Evolutionary conservation across 2,113 vertebrate species (phyloP).

Genomic region (Willisornis vidua): DNA sequence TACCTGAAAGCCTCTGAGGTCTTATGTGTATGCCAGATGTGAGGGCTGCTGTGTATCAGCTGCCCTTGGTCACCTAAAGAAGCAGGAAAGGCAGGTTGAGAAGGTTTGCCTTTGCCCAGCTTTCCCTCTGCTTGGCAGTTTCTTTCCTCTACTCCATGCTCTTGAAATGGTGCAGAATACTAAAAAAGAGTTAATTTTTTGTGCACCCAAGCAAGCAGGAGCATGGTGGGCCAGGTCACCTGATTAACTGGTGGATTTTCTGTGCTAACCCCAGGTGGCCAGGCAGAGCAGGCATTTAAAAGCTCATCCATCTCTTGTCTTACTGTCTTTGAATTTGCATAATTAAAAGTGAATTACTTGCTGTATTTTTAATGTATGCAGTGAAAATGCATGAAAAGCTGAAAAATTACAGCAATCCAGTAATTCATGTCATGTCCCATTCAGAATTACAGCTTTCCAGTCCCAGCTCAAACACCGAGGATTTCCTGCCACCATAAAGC

Average conservation of each 20-base stretch:
- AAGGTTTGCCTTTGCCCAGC: neutral
- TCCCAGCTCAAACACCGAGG: neutral
- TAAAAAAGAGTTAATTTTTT: neutral
- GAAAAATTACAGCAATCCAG: slow-evolving; percentile 51
- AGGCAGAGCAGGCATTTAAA: slow-evolving; percentile 32
- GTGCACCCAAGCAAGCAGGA: neutral
- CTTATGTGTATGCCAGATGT: neutral
- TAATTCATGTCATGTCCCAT: slow-evolving; percentile 66
- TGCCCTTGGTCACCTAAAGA: neutral
- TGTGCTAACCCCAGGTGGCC: neutral
- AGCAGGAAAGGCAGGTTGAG: neutral
- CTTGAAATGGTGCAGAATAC: neutral
- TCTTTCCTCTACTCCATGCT: neutral
- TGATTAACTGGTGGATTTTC: slow-evolving; percentile 18
- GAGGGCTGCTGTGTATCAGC: neutral
- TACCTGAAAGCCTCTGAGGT: neutral
- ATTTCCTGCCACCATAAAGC: slow-evolving; percentile 34
- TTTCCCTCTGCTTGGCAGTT: neutral
- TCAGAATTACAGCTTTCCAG: slow-evolving; percentile 58
- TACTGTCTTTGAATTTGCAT: slow-evolving; percentile 44
- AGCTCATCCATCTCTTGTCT: slow-evolving; percentile 54
- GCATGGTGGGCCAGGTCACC: neutral
- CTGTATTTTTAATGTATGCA: slow-evolving; percentile 45
- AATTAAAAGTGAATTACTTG: slow-evolving; percentile 58
- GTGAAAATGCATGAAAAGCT: slow-evolving; percentile 36